Evolutionary conservation across 2,113 vertebrate genomes (phyloP).

Genomic region (Tapirus terrestris): DNA sequence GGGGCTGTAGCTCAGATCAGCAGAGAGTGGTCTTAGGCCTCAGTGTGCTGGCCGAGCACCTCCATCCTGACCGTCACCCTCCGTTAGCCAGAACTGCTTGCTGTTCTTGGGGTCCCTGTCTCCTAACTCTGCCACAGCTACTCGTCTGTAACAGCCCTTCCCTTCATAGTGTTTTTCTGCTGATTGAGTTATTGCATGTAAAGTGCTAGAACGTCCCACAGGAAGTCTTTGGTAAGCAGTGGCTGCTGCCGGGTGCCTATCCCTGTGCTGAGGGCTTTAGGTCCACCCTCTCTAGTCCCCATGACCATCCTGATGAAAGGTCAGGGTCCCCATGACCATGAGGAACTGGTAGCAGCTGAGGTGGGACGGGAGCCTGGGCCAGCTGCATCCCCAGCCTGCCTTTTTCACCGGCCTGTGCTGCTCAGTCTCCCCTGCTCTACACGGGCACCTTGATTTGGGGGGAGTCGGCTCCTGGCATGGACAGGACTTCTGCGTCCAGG

Average conservation of each 20-base stretch:
- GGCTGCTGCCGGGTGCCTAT: fast-evolving
- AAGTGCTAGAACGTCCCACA: fast-evolving
- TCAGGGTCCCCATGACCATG: fast-evolving
- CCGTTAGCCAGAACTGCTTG: neutral
- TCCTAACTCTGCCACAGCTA: fast-evolving
- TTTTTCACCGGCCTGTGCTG: neutral
- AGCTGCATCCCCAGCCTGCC: no score
- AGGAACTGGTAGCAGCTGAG: neutral
- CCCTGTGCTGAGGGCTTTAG: fast-evolving
- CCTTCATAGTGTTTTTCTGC: fast-evolving
- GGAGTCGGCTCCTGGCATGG: neutral
- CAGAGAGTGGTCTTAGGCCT: neutral
- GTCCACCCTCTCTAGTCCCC: neutral
- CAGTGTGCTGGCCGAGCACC: fast-evolving
- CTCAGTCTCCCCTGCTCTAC: no score
- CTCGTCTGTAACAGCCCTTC: fast-evolving
- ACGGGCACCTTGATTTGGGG: fast-evolving
- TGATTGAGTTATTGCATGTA: fast-evolving
- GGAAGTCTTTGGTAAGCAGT: neutral
- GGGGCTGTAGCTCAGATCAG: neutral
- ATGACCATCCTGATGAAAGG: fast-evolving
- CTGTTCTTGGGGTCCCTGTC: fast-evolving
- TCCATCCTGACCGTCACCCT: neutral
- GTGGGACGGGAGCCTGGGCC: neutral
- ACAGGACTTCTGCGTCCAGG: neutral